Evolutionary conservation across 2,888 invertebrate species (phyloP).

Genomic region (Oxystoma pomonae): DNA sequence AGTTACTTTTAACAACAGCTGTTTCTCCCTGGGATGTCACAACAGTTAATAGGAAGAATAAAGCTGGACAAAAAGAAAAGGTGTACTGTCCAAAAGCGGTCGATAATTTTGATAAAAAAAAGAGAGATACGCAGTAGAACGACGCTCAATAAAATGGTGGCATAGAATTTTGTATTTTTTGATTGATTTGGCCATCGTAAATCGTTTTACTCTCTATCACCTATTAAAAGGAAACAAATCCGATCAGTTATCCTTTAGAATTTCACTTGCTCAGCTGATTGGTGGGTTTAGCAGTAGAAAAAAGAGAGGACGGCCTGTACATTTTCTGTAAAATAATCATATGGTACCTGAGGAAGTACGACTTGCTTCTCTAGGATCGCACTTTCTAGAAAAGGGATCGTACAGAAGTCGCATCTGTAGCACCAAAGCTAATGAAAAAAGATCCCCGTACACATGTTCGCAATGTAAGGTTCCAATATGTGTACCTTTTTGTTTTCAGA

Average conservation of each 20-base stretch:
- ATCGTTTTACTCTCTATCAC: not conserved
- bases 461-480: too few relatives aligned
- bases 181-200: too few relatives aligned
- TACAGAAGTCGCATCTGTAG: not conserved
- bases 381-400: not conserved
- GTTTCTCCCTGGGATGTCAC: too few relatives aligned
- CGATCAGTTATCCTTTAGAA: not conserved
- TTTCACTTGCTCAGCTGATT: not conserved
- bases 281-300: not conserved
- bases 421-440: not conserved
- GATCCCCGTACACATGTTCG: too few relatives aligned
- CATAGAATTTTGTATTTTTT: not conserved
- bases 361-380: not conserved
- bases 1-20: too few relatives aligned
- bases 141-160: not conserved
- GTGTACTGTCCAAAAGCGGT: not conserved
- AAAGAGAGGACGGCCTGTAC: not conserved
- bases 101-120: not conserved
- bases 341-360: not conserved
- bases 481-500: not conserved
- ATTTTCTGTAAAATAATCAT: not conserved
- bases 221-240: not conserved
- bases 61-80: not conserved
- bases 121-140: not conserved
- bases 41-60: not conserved